These are phyloP conservation scores for Musca vetustissima DNA, from an alignment of 1,140 invertebrate species.

Conservation along the genomic window DNA sequence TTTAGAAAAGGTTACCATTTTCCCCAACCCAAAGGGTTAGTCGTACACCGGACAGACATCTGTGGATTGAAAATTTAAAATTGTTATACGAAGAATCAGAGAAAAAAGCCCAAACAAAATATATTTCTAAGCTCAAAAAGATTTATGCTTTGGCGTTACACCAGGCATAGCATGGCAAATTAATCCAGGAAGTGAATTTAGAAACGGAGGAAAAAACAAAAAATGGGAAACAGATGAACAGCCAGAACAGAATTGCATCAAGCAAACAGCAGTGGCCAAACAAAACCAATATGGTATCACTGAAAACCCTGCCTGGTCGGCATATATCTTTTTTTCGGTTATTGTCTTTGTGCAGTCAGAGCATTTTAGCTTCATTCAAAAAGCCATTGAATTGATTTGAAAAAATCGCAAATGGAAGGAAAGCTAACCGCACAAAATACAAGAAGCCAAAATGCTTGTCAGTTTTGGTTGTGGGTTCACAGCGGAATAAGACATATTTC, in stretches of 20 bases:
- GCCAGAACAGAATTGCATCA: background rate
- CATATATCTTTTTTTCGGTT: too few species aligned
- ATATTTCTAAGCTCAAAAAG: background rate
- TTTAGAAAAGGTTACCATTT: background rate
- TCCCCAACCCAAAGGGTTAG: too few species aligned
- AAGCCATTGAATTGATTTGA: background rate
- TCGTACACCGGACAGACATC: background rate
- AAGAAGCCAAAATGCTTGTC: too few species aligned
- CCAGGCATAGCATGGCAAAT: conserved; percentile 34
- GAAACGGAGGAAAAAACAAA: too few species aligned
- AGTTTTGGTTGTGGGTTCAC: background rate
- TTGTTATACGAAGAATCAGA: too few species aligned
- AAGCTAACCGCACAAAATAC: background rate
- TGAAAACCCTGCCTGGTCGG: too few species aligned
- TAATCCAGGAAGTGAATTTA: conserved; percentile 32
- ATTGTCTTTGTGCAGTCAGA: too few species aligned
- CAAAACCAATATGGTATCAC: too few species aligned
- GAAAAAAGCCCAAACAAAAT: too few species aligned
- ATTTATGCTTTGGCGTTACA: conserved; percentile 30
- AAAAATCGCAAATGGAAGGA: background rate
- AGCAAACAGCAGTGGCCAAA: too few species aligned
- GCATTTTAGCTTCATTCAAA: too few species aligned
- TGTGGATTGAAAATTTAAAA: too few species aligned
- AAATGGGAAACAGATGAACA: background rate
- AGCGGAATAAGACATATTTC: conserved; percentile 18